These are phyloP conservation scores for Ennomos quercinarius DNA, from an alignment of 2,888 invertebrate species.

Conservation along the genomic window DNA sequence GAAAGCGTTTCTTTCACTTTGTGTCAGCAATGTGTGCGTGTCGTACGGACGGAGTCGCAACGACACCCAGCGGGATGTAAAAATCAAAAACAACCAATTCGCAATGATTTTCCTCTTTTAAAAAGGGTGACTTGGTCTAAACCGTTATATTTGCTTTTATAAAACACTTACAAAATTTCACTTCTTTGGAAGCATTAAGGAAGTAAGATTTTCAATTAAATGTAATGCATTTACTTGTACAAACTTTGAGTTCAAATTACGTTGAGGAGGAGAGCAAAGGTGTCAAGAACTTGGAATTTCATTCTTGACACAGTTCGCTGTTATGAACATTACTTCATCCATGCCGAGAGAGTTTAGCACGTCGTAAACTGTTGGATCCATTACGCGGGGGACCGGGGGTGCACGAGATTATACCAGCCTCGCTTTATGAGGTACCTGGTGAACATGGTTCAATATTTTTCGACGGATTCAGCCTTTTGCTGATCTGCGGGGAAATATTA, in stretches of 20 bases:
- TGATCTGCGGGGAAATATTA: slow-evolving; percentile 27
- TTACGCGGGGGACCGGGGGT: slow-evolving; percentile 60
- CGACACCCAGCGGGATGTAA: slow-evolving; percentile 78
- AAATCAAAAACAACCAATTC: slow-evolving; percentile 73
- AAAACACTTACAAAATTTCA: neutral
- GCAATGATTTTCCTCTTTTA: slow-evolving; percentile 61
- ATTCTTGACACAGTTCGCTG: slow-evolving; percentile 66
- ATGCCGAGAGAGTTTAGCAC: slow-evolving; percentile 68
- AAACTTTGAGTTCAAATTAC: slow-evolving; percentile 35
- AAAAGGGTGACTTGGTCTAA: slow-evolving; percentile 26
- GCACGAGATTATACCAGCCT: slow-evolving; percentile 60
- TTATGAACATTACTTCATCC: slow-evolving; percentile 72
- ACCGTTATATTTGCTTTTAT: slow-evolving; percentile 3
- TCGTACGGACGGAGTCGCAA: slow-evolving; percentile 60
- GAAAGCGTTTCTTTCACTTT: slow-evolving; percentile 82
- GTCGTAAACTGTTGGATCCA: slow-evolving; percentile 74
- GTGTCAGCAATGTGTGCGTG: slow-evolving; percentile 73
- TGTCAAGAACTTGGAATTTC: slow-evolving; percentile 64
- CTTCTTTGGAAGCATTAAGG: slow-evolving; percentile 1
- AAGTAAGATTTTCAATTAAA: slow-evolving; percentile 26
- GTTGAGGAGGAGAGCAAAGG: slow-evolving; percentile 52
- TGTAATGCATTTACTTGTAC: slow-evolving; percentile 8
- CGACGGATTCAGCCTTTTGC: slow-evolving; percentile 38
- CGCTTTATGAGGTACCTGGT: slow-evolving; percentile 51
- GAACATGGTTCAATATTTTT: slow-evolving; percentile 55